Percentiles rank a stretch among this genome's conserved stretches.
phyloP scores from a whole-genome alignment of 2,797 vertebrate genomes.

The Simalia tracyae region DNA sequence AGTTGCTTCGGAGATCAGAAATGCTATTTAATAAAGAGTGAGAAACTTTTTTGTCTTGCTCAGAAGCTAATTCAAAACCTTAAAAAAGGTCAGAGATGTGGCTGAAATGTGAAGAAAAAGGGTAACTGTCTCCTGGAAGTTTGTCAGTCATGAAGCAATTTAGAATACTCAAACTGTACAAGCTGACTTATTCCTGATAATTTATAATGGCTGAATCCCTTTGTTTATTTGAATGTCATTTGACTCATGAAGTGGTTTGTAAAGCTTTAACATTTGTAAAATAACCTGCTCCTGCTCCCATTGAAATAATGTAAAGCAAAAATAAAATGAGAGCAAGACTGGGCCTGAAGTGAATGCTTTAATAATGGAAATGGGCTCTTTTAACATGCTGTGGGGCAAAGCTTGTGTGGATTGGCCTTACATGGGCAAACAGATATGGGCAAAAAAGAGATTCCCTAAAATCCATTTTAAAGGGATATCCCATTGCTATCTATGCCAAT shows the following conservation, averaged over 20 bases:
- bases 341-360: constrained; percentile 71
- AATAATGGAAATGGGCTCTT: constrained; percentile 73
- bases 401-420: constrained; percentile 56
- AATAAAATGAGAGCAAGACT: constrained; percentile 71
- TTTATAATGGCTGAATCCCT: constrained; percentile 83
- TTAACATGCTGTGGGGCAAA: constrained; percentile 72
- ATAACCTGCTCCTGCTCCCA: constrained; percentile 69
- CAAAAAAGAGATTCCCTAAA: constrained; percentile 56
- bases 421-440: constrained; percentile 51
- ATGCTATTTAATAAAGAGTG: constrained; percentile 40
- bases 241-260: constrained; percentile 72
- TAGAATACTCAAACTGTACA: constrained; percentile 43
- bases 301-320: constrained; percentile 50
- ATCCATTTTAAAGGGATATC: constrained; percentile 45
- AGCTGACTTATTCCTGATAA: constrained; percentile 68
- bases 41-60: background rate
- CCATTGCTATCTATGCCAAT: constrained; percentile 40
- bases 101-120: constrained; percentile 63
- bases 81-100: constrained; percentile 46
- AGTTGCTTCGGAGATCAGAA: constrained; percentile 56
- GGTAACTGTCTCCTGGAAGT: constrained; percentile 45
- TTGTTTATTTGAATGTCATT: constrained; percentile 69
- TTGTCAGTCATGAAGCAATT: constrained; percentile 66
- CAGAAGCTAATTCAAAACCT: constrained; percentile 39
- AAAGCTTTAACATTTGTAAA: constrained; percentile 67